Evolutionary conservation across 92 coral and sea anemone species (phyloP).

Genomic region (Parazoanthus swiftii): DNA sequence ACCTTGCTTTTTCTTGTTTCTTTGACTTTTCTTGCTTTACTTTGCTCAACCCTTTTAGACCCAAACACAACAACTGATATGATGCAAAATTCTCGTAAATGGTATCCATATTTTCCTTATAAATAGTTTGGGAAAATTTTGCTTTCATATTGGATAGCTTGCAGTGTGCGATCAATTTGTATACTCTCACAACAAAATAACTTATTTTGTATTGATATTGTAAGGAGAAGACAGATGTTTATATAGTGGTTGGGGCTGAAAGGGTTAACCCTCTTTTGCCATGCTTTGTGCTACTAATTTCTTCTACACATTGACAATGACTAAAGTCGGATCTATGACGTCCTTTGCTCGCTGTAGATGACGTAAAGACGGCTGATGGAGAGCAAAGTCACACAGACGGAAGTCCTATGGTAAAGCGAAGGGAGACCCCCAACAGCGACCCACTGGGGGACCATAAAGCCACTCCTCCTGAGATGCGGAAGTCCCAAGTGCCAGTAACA

Average conservation of each 20-base stretch:
- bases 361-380: background rate
- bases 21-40: background rate
- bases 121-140: no score
- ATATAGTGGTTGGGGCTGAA: no score
- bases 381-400: slow-evolving; percentile 33
- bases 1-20: background rate
- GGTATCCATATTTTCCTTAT: no score
- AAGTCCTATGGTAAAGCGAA: slow-evolving; percentile 44
- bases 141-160: no score
- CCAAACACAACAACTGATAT: no score
- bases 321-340: background rate
- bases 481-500: slow-evolving; percentile 4
- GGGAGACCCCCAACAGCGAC: background rate
- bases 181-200: no score
- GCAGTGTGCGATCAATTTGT: no score
- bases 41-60: background rate
- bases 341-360: background rate
- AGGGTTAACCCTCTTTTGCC: background rate
- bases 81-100: no score
- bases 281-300: background rate
- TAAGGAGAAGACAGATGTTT: no score
- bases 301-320: background rate
- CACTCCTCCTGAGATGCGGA: slow-evolving; percentile 46
- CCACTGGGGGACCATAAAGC: background rate
- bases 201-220: no score